These are phyloP conservation scores for Nannoperca australis DNA, from an alignment of 2,797 vertebrate species.

Conservation along the genomic window DNA sequence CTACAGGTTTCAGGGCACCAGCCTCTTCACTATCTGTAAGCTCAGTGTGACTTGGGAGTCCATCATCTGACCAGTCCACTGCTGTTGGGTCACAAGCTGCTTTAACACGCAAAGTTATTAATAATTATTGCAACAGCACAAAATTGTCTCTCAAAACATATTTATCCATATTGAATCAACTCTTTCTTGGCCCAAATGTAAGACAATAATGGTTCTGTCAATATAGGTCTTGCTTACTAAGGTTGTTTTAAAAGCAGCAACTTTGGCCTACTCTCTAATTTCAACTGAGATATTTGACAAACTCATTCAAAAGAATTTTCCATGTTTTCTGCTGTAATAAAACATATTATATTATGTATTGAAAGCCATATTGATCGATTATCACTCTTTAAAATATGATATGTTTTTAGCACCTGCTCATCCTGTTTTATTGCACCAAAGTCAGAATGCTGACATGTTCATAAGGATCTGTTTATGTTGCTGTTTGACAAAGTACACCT, in stretches of 20 bases:
- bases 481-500: neutral
- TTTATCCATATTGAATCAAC: conserved; percentile 7
- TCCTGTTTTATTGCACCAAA: neutral
- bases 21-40: neutral
- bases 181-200: conserved; percentile 8
- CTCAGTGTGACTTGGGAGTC: neutral
- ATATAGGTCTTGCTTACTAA: neutral
- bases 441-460: neutral
- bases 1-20: neutral
- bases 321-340: neutral
- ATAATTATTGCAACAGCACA: neutral
- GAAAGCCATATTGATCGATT: neutral
- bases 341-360: neutral
- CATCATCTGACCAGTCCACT: neutral
- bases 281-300: neutral
- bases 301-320: neutral
- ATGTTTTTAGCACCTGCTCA: neutral
- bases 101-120: neutral
- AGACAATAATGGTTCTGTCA: conserved; percentile 17
- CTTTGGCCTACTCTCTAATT: neutral
- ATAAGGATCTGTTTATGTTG: neutral
- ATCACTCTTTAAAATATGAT: neutral
- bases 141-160: neutral
- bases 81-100: neutral
- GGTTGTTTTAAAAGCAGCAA: conserved; percentile 1